These are phyloP conservation scores for Leptopilina boulardi DNA, from an alignment of 1,140 invertebrate species.

Conservation along the genomic window DNA sequence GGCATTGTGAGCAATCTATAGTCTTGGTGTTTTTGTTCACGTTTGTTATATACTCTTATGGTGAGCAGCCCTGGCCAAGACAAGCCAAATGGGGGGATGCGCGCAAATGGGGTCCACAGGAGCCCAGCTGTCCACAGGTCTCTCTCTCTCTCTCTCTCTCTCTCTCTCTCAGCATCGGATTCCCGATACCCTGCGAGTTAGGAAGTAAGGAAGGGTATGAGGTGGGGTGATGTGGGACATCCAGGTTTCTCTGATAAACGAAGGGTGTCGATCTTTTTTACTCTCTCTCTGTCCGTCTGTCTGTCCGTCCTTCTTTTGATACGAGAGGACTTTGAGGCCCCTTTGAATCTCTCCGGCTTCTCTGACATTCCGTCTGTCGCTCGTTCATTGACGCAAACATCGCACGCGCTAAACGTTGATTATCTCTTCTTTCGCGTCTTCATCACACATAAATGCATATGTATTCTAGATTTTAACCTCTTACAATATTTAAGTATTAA, in stretches of 20 bases:
- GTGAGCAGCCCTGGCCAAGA: conserved; percentile 42
- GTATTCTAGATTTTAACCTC: too few relatives aligned
- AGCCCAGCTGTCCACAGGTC: conserved; percentile 58
- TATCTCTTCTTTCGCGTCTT: conserved; percentile 32
- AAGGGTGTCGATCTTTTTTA: not conserved
- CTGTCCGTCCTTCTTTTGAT: not conserved
- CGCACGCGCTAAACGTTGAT: conserved; percentile 41
- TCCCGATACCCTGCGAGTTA: conserved; percentile 36
- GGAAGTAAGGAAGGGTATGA: conserved; percentile 24
- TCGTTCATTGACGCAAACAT: conserved; percentile 31
- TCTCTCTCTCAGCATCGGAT: conserved; percentile 41
- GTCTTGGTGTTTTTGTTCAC: conserved; percentile 67
- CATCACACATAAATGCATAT: too few relatives aligned
- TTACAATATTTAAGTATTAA: too few relatives aligned
- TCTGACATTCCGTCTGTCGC: not conserved
- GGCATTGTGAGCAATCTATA: conserved; percentile 63
- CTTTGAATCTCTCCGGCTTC: conserved; percentile 24
- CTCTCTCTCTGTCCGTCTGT: not conserved
- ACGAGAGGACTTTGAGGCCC: not conserved
- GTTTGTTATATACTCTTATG: conserved; percentile 44
- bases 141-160: too few relatives aligned
- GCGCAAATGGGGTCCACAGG: conserved; percentile 44
- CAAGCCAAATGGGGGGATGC: conserved; percentile 38
- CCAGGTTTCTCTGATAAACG: conserved; percentile 5
- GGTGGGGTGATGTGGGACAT: conserved; percentile 46